Conservation (phyloP, 2,113 vertebrate species). For the Cygnus atratus region DNA sequence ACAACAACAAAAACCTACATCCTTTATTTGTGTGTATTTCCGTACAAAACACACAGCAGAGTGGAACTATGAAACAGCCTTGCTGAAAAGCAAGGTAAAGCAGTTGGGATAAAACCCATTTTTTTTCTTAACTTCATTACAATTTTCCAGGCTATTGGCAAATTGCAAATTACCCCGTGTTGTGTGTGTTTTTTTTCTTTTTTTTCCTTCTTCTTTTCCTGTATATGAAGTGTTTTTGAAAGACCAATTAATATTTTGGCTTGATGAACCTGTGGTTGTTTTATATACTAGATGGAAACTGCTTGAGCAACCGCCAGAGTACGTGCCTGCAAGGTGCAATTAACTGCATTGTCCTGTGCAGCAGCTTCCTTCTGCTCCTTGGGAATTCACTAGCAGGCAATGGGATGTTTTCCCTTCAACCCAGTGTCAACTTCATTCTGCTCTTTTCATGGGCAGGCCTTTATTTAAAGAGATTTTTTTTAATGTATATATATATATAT, state of each 20-base stretch:
- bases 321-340: not conserved
- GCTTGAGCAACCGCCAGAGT: accelerated
- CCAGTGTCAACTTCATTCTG: accelerated
- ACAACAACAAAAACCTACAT: not conserved
- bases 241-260: not conserved
- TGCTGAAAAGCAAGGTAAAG: not conserved
- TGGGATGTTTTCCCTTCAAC: not conserved
- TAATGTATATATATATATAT: no score
- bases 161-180: not conserved
- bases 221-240: not conserved
- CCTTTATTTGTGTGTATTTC: not conserved
- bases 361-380: not conserved
- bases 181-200: no score
- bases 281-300: not conserved
- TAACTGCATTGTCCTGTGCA: accelerated
- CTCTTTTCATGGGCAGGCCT: not conserved
- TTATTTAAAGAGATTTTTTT: not conserved
- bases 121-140: not conserved
- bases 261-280: not conserved
- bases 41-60: not conserved
- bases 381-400: accelerated
- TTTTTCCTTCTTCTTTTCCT: not conserved
- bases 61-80: not conserved
- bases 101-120: not conserved
- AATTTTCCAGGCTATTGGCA: not conserved